phyloP scores from a whole-genome alignment of 2,113 vertebrate genomes.

The Cebidichthys violaceus region DNA sequence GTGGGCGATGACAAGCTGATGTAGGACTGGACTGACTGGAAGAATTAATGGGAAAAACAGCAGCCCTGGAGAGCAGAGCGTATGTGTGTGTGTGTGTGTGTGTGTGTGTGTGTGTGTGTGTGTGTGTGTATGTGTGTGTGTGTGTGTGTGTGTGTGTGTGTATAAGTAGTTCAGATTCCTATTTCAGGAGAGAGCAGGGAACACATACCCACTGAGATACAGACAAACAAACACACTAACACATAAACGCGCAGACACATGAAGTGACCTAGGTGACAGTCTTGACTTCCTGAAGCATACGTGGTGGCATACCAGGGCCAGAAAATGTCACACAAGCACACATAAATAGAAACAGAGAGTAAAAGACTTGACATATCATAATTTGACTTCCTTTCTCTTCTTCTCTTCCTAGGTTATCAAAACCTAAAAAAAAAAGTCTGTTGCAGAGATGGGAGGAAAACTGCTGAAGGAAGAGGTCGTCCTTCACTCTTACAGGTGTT shows the following conservation, averaged over 20 bases:
- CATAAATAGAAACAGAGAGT: conserved; percentile 32
- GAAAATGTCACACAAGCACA: conserved; percentile 45
- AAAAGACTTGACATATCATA: background rate
- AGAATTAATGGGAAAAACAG: conserved; percentile 74
- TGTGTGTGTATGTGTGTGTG: background rate
- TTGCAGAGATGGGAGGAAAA: conserved; percentile 14
- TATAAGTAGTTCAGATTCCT: conserved; percentile 33
- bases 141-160: background rate
- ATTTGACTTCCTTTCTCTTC: background rate
- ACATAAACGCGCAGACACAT: background rate
- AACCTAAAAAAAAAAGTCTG: background rate
- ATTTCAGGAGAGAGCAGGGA: conserved; percentile 34
- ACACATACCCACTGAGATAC: conserved; percentile 19
- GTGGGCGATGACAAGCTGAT: conserved; percentile 71
- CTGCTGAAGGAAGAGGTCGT: conserved; percentile 9
- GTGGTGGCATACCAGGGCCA: conserved; percentile 25
- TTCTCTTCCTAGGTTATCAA: conserved; percentile 18
- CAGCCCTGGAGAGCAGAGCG: conserved; percentile 14
- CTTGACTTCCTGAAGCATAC: conserved; percentile 29
- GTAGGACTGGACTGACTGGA: conserved; percentile 54
- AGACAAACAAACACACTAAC: conserved; percentile 23
- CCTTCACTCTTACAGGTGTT: conserved; percentile 49
- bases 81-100: conserved; percentile 4
- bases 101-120: conserved; percentile 1
- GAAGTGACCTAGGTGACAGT: conserved; percentile 34